These are phyloP conservation scores for Aphelinus atriplicis DNA, from an alignment of 1,140 invertebrate genomes.

Conservation along the genomic window DNA sequence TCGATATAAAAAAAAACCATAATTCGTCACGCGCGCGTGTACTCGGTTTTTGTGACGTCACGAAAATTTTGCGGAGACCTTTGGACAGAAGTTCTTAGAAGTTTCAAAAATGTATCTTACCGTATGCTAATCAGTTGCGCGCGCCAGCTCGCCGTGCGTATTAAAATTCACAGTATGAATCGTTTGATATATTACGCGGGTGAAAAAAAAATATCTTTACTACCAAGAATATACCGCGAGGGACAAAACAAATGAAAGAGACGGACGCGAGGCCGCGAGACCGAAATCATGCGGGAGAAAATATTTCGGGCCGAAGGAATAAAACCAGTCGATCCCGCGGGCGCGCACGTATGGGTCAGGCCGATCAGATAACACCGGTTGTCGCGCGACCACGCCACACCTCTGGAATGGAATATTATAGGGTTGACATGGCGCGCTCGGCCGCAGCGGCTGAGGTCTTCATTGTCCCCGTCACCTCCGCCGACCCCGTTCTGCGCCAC, in stretches of 20 bases:
- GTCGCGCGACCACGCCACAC: constrained; percentile 4
- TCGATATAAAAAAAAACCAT: too few relatives aligned
- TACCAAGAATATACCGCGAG: neutral
- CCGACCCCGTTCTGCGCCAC: neutral
- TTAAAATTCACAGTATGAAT: too few relatives aligned
- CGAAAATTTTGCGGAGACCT: too few relatives aligned
- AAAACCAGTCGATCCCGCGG: neutral
- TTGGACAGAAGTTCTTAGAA: too few relatives aligned
- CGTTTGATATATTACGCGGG: too few relatives aligned
- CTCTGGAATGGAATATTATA: constrained; percentile 13
- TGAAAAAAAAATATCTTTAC: too few relatives aligned
- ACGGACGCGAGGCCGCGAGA: neutral
- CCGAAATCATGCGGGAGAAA: neutral
- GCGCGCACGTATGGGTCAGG: neutral
- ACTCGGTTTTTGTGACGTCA: too few relatives aligned
- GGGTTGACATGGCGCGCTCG: constrained; percentile 9
- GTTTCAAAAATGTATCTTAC: too few relatives aligned
- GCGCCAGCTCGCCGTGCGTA: too few relatives aligned
- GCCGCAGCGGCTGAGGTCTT: constrained; percentile 25
- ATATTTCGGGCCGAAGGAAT: neutral
- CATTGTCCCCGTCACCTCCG: constrained; percentile 29
- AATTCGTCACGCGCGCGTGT: too few relatives aligned
- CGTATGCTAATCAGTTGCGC: too few relatives aligned
- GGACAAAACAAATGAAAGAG: neutral
- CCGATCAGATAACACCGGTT: constrained; percentile 14